Base-by-base conservation (phyloP, 2,113 vertebrate species). In the Cricetomys ansorgei region DNA sequence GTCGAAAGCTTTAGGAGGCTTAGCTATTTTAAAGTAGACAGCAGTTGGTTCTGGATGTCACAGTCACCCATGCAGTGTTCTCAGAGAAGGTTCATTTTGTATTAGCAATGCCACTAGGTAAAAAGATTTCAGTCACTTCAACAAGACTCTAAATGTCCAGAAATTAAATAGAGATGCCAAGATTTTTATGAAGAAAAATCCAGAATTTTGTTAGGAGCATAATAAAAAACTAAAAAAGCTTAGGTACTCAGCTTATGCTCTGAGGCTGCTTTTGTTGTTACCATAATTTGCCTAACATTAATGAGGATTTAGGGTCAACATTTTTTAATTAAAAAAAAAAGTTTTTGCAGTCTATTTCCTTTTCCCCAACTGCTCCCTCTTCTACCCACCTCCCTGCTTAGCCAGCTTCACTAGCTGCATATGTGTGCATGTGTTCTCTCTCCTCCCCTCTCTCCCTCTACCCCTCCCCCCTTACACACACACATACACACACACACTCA, bases 1-100 rank as follows among this genome's bases (percentile, higher is more conserved):
- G 55, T 84, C 85, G 81, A 92, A 76, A 85, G 83, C 34, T 43
- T 89, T 86, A 59, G 15, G n/a, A 92, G 75, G 31, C 8, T 4
- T 89, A 77, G 23, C 84, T 94, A 19, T 96, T 89, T 89, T 77
- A 89, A 92, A 70, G 50, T 83, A 88, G 69, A 83, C 72, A 79
- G 67, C 34, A 97, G 16, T 45, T 77, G 40, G 3, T 23, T 53
- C 17, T 17, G 59, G 31, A 88, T 88, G 65, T 80, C 67, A 67
- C 15, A 31, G 69, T 90, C 77, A 8, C 53, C 21, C 2, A 7
- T 64, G 79, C 79, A 88, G 15, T n/a, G 17, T 40, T 86, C 31
- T 11, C 53, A 77, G 37, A 27, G 53, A 43, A 50, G 70, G 72
- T 59, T 96, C 57, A 37, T 95, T 92, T 73, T 75, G 23, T 84